Base-by-base conservation (phyloP, 2,113 vertebrate genomes). In the Trogon surrucura region DNA sequence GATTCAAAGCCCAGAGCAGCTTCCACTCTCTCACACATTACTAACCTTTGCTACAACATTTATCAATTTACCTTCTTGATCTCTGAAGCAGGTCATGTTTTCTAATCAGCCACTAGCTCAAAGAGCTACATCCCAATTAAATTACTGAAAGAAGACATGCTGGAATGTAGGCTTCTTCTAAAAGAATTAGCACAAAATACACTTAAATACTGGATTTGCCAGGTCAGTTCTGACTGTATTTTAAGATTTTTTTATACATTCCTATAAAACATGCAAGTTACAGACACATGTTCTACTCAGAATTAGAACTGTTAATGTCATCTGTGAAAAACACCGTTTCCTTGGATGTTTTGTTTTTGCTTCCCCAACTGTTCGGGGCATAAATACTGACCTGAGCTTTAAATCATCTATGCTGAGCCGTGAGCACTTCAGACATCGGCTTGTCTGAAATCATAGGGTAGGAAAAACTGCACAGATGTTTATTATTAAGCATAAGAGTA, bases 31-130 rank as follows among this genome's bases (percentile, higher is more conserved):
- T 97, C 98, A 98, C 97, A 97, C 97, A 96, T 96, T 96, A 96
- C 97, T 97, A 98, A 96, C 98, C 97, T 98, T 97, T 98, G 97
- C 98, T 98, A 97, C 97, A 97, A 98, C 98, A 98, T 99, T 99
- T 98, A 99, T 99, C 99, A 99, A 98, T 98, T 98, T 98, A 97
- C 98, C 97, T 98, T 98, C 98, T 99, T 99, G 99, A 99, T 99
- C 99, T 99, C 97, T 99, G 98, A 99, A 98, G 98, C 99, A 99
- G 98, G 99, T 99, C 99, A 98, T 98, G 98, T 98, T 98, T 98
- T 98, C 97, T 98, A 98, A 99, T 98, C 98, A 98, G 98, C 97
- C 97, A 96, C 98, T 95, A 97, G 97, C 94, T 97, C 96, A 98
- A 96, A 97, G 97, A 97, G 97, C 98, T 96, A 97, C 97, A 89